Conservation (phyloP, 2,113 vertebrate genomes). For the Pica pica region DNA sequence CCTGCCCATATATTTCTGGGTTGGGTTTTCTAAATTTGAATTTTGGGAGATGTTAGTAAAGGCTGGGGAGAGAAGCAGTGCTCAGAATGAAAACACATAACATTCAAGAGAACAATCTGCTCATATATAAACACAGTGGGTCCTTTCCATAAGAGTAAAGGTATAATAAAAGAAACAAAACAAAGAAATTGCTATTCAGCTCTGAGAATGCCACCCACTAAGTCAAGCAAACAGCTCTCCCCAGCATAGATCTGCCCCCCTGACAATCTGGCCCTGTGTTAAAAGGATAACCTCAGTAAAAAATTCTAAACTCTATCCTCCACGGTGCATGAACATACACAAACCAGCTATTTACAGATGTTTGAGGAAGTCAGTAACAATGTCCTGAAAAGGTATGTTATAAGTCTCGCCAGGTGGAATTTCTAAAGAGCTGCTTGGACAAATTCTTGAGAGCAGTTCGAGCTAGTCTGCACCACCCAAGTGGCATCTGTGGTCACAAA, state of each 20-base stretch:
- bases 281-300: conserved; percentile 39
- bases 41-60: neutral
- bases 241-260: neutral
- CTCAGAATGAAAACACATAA: neutral
- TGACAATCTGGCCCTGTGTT: conserved; percentile 38
- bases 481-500: conserved; percentile 24
- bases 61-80: neutral
- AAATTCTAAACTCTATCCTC: conserved; percentile 56
- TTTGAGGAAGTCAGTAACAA: conserved; percentile 16
- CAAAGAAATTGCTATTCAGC: conserved; percentile 40
- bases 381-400: conserved; percentile 18
- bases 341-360: conserved; percentile 53
- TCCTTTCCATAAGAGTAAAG: neutral
- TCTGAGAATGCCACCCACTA: conserved; percentile 47
- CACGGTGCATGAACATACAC: conserved; percentile 54
- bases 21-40: neutral
- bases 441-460: conserved; percentile 28
- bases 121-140: neutral
- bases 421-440: conserved; percentile 23
- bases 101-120: neutral
- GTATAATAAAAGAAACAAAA: conserved; percentile 29
- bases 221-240: conserved; percentile 12
- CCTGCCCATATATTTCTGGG: neutral
- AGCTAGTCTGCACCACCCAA: conserved; percentile 34
- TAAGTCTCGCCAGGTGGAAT: conserved; percentile 51